Conservation (phyloP, 2,113 vertebrate genomes). For the Sinosuthora webbiana region DNA sequence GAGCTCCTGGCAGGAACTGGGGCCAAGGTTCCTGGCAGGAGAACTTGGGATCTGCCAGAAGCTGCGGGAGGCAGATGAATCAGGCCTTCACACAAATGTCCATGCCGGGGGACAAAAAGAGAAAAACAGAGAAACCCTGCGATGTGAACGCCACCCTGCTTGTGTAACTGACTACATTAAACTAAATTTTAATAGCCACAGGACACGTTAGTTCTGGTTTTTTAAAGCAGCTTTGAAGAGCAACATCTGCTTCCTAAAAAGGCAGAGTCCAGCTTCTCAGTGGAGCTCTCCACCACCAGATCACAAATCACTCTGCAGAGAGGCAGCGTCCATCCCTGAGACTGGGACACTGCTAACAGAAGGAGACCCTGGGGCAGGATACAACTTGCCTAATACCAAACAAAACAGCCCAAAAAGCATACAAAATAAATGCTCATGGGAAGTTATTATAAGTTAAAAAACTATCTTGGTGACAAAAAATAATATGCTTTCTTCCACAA, state of each 20-base stretch:
- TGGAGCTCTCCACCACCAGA: background rate
- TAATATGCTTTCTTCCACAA: background rate
- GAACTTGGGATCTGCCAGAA: background rate
- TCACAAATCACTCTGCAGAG: background rate
- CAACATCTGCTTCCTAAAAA: background rate
- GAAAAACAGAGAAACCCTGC: background rate
- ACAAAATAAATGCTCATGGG: fast-evolving
- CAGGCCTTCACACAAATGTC: background rate
- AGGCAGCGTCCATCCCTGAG: background rate
- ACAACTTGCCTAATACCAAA: background rate
- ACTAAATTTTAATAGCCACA: background rate
- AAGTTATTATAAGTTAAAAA: background rate
- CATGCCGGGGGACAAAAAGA: background rate
- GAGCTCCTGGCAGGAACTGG: background rate
- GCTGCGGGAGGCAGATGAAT: background rate
- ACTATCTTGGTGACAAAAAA: background rate
- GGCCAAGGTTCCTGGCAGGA: background rate
- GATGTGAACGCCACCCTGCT: background rate
- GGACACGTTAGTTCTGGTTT: background rate
- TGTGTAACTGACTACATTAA: background rate
- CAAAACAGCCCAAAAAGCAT: background rate
- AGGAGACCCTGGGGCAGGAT: background rate
- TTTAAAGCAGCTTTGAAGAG: background rate
- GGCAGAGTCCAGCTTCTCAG: background rate
- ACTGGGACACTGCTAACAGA: background rate